These are phyloP conservation scores for Aphelinus atriplicis DNA, from an alignment of 1,140 invertebrate species.

Conservation along the genomic window DNA sequence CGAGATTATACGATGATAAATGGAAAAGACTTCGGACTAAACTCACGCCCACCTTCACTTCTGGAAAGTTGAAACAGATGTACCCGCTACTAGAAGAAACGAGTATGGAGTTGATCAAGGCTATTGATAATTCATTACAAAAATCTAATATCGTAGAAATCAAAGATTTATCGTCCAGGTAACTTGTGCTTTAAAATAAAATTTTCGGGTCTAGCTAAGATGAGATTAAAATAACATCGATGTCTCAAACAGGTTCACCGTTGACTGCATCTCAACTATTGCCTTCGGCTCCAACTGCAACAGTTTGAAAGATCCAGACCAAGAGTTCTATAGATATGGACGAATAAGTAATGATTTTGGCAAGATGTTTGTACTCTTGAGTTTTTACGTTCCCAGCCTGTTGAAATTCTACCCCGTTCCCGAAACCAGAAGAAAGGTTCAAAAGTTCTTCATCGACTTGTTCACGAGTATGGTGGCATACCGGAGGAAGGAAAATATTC, in stretches of 20 bases:
- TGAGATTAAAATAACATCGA: neutral
- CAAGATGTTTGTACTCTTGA: neutral
- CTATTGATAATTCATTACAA: slow-evolving; percentile 43
- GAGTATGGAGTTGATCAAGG: slow-evolving; percentile 54
- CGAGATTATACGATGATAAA: slow-evolving; percentile 56
- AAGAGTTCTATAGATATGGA: neutral
- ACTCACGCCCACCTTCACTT: slow-evolving; percentile 67
- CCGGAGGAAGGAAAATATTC: neutral
- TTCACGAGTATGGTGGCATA: neutral
- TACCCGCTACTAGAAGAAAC: slow-evolving; percentile 61
- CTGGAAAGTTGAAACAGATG: slow-evolving; percentile 68
- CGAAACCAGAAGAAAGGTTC: neutral
- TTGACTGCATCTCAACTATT: slow-evolving; percentile 70
- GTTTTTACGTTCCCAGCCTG: neutral
- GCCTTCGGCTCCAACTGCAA: slow-evolving; percentile 70
- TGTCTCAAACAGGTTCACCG: slow-evolving; percentile 59
- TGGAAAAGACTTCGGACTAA: slow-evolving; percentile 66
- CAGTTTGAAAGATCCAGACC: slow-evolving; percentile 60
- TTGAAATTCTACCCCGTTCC: neutral
- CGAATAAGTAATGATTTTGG: neutral
- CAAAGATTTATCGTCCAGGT: slow-evolving; percentile 65
- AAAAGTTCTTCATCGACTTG: slow-evolving; percentile 1
- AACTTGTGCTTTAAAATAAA: neutral
- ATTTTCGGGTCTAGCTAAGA: neutral
- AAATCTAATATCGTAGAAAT: slow-evolving; percentile 49